Evolutionary conservation across 1,140 invertebrate genomes (phyloP).

Genomic region (Scaptomyza hsui): DNA sequence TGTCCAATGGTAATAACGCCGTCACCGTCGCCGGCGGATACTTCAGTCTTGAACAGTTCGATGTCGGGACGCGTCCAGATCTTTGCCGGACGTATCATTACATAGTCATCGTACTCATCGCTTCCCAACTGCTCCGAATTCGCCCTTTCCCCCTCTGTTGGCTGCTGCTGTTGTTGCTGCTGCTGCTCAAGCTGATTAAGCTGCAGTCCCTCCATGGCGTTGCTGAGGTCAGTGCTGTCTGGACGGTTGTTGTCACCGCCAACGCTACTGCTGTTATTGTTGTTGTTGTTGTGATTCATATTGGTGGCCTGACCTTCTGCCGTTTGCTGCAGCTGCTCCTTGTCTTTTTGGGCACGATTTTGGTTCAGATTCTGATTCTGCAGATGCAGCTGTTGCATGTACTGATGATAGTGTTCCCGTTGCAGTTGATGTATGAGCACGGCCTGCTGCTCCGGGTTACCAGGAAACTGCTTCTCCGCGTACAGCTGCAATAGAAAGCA

Average conservation of each 20-base stretch:
- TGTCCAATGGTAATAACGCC: slow-evolving; percentile 95
- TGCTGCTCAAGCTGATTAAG: slow-evolving; percentile 40
- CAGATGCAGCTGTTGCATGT: slow-evolving; percentile 93
- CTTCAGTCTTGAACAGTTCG: slow-evolving; percentile 95
- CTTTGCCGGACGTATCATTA: slow-evolving; percentile 90
- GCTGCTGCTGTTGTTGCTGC: slow-evolving; percentile 1
- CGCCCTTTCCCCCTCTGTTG: background rate
- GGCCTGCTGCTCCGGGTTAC: slow-evolving; percentile 95
- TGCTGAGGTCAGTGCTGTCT: slow-evolving; percentile 36
- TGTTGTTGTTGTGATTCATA: slow-evolving; percentile 33
- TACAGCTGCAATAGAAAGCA: slow-evolving; percentile 86
- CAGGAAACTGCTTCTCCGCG: slow-evolving; percentile 97
- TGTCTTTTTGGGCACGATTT: slow-evolving; percentile 21
- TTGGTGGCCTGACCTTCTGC: slow-evolving; percentile 2
- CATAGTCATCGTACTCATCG: slow-evolving; percentile 84
- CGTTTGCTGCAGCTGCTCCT: background rate
- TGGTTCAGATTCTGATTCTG: slow-evolving; percentile 65
- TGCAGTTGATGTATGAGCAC: slow-evolving; percentile 96
- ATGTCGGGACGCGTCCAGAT: slow-evolving; percentile 98
- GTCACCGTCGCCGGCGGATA: slow-evolving; percentile 96
- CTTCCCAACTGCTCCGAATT: slow-evolving; percentile 42
- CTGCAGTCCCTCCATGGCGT: slow-evolving; percentile 58
- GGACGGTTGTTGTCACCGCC: background rate
- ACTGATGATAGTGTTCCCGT: slow-evolving; percentile 99
- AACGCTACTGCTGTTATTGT: slow-evolving; percentile 31